phyloP scores from a whole-genome alignment of 2,888 invertebrate species.

The Nomada lathburiana region DNA sequence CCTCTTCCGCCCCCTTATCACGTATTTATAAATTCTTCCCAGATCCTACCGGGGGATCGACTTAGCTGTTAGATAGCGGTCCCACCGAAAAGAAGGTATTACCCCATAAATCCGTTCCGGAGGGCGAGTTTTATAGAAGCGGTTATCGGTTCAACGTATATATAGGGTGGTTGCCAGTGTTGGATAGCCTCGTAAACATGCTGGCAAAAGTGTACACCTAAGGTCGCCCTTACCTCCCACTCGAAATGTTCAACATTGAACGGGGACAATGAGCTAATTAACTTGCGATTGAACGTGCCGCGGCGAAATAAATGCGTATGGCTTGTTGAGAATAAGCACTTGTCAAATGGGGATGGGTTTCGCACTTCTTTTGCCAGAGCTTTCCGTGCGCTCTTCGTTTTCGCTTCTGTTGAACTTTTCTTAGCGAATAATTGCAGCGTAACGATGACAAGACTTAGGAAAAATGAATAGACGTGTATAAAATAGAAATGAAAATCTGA shows the following conservation, averaged over 20 bases:
- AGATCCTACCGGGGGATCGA: not conserved
- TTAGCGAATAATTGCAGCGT: too few species aligned
- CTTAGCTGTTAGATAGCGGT: conserved; percentile 13
- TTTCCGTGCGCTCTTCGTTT: not conserved
- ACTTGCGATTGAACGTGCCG: conserved; percentile 57
- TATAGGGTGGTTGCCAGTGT: conserved; percentile 30
- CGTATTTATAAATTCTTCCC: conserved; percentile 27
- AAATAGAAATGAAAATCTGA: too few species aligned
- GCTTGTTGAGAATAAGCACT: conserved; percentile 9
- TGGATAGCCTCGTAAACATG: conserved; percentile 62
- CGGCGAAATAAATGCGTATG: conserved; percentile 42
- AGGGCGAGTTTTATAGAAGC: conserved; percentile 60
- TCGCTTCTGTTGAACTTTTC: too few species aligned
- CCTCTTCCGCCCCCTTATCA: not conserved
- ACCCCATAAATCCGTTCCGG: conserved; percentile 28
- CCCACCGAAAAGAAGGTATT: conserved; percentile 32
- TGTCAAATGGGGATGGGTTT: not conserved
- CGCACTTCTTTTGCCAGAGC: conserved; percentile 23
- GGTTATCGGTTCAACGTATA: conserved; percentile 65
- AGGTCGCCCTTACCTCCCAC: not conserved
- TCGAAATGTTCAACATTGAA: conserved; percentile 15
- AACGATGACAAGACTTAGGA: too few species aligned
- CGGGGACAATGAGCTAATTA: conserved; percentile 70
- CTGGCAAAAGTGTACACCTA: conserved; percentile 17
- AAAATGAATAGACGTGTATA: too few species aligned